Evolutionary conservation across 1,140 invertebrate species (phyloP).

Genomic region (Leptestheria dahalacensis): DNA sequence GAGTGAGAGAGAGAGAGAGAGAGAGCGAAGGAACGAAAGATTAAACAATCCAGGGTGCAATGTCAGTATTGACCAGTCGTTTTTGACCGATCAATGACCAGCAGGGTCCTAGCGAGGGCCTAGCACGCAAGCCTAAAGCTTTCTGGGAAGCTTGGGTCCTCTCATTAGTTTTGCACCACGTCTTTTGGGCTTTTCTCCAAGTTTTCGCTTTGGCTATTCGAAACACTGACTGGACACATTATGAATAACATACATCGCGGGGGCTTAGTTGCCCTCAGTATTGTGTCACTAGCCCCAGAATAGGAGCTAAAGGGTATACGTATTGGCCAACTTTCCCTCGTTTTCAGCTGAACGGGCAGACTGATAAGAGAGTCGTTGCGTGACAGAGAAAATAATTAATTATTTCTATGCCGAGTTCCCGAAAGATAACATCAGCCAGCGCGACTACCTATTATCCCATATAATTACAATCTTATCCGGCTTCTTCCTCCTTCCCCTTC

Average conservation of each 20-base stretch:
- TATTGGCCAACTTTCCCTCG: background rate
- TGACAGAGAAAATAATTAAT: background rate
- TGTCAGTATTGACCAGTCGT: no score
- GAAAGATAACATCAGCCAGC: background rate
- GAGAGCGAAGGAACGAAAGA: no score
- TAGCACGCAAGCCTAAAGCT: background rate
- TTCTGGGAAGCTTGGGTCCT: background rate
- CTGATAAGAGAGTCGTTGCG: background rate
- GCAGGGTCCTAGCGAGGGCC: no score
- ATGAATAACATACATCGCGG: background rate
- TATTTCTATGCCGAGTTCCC: background rate
- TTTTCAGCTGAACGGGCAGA: background rate
- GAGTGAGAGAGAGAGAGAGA: no score
- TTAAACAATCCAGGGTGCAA: no score
- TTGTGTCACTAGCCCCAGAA: no score
- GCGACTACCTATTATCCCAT: background rate
- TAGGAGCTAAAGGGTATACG: no score
- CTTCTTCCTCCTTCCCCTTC: background rate
- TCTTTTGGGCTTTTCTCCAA: background rate
- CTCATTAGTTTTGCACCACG: background rate
- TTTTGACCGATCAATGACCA: no score
- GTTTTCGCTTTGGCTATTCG: background rate
- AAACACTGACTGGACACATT: background rate
- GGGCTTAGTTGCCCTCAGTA: no score
- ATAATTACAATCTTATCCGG: background rate